A percentile compares a stretch with the other conserved stretches of the same genome.
phyloP scores from a whole-genome alignment of 1,140 invertebrate species.

The Arion vulgaris region DNA sequence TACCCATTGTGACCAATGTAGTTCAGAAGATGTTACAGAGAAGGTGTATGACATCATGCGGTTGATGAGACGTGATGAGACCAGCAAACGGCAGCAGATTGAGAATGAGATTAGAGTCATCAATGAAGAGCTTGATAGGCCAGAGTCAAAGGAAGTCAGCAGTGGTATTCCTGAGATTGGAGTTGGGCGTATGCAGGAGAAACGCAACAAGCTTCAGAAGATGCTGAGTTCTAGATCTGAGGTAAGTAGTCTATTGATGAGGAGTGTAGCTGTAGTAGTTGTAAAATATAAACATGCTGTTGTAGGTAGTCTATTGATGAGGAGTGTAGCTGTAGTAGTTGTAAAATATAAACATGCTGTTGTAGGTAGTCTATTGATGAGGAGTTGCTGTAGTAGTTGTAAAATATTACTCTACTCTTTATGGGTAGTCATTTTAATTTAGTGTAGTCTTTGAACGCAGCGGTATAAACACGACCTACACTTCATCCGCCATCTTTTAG shows the following conservation, averaged over 20 bases:
- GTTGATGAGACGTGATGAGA: constrained; percentile 58
- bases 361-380: too few species aligned
- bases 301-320: too few species aligned
- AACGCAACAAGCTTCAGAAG: constrained; percentile 53
- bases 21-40: constrained; percentile 53
- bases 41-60: constrained; percentile 53
- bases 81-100: constrained; percentile 56
- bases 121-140: constrained; percentile 43
- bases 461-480: too few species aligned
- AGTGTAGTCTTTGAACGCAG: too few species aligned
- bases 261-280: too few species aligned
- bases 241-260: constrained; percentile 39
- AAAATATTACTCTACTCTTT: too few species aligned
- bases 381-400: too few species aligned
- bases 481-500: too few species aligned
- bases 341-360: too few species aligned
- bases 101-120: constrained; percentile 49
- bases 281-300: too few species aligned
- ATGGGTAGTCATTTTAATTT: too few species aligned
- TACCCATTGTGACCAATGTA: constrained; percentile 65
- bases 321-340: too few species aligned
- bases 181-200: constrained; percentile 54
- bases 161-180: constrained; percentile 58
- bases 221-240: constrained; percentile 57
- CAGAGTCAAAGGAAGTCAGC: constrained; percentile 42